Evolutionary conservation across 2,797 vertebrate species (phyloP).

Genomic region (Gallinago solitaria): DNA sequence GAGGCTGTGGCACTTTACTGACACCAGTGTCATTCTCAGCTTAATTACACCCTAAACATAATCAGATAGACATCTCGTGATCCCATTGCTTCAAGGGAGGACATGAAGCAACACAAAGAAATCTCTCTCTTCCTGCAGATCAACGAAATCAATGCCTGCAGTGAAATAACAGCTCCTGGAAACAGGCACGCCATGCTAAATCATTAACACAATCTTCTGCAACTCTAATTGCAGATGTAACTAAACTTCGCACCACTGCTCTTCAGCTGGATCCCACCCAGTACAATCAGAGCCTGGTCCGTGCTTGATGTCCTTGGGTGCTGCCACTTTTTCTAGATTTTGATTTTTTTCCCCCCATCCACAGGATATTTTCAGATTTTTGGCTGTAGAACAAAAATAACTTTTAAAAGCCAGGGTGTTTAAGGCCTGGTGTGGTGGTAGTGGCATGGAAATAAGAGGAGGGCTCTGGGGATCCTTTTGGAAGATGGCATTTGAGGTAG

Average conservation of each 20-base stretch:
- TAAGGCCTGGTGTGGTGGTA: background rate
- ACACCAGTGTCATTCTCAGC: background rate
- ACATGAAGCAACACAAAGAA: background rate
- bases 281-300: background rate
- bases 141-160: background rate
- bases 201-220: background rate
- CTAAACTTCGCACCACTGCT: background rate
- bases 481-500: background rate
- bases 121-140: background rate
- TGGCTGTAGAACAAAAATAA: background rate
- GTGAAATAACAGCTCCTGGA: background rate
- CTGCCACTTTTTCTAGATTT: background rate
- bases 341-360: background rate
- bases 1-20: background rate
- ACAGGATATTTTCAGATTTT: background rate
- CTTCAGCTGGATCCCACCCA: background rate
- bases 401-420: background rate
- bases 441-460: background rate
- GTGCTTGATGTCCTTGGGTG: background rate
- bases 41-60: too few species aligned
- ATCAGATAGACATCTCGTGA: background rate
- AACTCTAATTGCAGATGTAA: background rate
- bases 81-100: background rate
- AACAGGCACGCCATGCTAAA: background rate
- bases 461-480: background rate